Evolutionary conservation across 2,113 vertebrate genomes (phyloP).

Genomic region (Oncorhynchus tshawytscha): DNA sequence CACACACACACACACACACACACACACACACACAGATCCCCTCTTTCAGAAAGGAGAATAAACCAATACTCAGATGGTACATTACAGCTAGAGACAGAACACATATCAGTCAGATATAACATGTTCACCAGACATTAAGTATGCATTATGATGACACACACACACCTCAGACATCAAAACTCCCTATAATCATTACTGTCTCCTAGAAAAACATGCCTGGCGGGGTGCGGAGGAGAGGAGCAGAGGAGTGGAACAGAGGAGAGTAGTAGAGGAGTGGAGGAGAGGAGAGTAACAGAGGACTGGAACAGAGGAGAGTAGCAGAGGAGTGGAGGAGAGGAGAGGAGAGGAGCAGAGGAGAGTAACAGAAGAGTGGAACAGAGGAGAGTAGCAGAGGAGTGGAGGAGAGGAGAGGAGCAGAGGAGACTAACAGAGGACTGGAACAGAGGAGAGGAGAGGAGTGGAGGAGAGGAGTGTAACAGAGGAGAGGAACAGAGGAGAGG

Average conservation of each 20-base stretch:
- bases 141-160: too few relatives aligned
- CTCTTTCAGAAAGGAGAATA: not conserved
- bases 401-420: not conserved
- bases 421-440: not conserved
- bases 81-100: too few relatives aligned
- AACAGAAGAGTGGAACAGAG: too few relatives aligned
- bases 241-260: too few relatives aligned
- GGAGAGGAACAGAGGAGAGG: too few relatives aligned
- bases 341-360: too few relatives aligned
- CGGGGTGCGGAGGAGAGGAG: slow-evolving; percentile 1
- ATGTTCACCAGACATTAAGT: too few relatives aligned
- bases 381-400: not conserved
- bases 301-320: accelerated
- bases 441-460: not conserved
- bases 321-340: too few relatives aligned
- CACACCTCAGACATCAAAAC: slow-evolving; percentile 41
- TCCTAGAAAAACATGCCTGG: slow-evolving; percentile 68
- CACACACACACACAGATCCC: not conserved
- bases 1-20: slow-evolving; percentile 31
- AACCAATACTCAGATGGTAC: too few relatives aligned
- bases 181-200: slow-evolving; percentile 70
- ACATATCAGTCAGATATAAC: too few relatives aligned
- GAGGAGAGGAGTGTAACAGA: not conserved
- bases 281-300: too few relatives aligned
- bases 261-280: not conserved